A percentile compares a stretch with the other conserved stretches of the same genome.
These are phyloP conservation scores for Pissodes strobi DNA, from an alignment of 1,140 invertebrate genomes.

Conservation along the genomic window DNA sequence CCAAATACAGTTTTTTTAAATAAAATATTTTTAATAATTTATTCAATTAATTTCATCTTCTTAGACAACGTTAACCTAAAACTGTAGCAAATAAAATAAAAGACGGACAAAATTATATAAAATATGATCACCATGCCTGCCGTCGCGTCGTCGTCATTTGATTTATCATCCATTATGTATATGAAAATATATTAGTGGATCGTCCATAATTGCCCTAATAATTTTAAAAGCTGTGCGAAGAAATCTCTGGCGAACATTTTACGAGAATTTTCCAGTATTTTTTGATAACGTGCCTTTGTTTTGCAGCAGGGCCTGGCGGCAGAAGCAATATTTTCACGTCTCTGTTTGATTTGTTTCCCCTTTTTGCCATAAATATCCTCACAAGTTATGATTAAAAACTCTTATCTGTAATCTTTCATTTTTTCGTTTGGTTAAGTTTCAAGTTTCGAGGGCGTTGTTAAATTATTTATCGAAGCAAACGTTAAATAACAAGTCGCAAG, in stretches of 20 bases:
- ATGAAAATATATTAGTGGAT: slow-evolving; percentile 16
- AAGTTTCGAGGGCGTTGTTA: not conserved
- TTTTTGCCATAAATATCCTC: slow-evolving; percentile 27
- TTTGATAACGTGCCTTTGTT: slow-evolving; percentile 21
- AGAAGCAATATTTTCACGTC: slow-evolving; percentile 20
- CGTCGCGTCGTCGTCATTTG: not conserved
- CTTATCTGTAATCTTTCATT: slow-evolving; percentile 25
- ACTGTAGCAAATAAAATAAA: no score
- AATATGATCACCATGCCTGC: no score
- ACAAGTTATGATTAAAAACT: slow-evolving; percentile 30
- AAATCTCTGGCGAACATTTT: not conserved
- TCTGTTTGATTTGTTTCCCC: slow-evolving; percentile 26
- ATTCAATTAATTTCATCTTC: no score
- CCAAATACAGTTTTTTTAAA: no score
- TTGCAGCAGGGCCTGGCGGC: not conserved
- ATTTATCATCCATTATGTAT: slow-evolving; percentile 11
- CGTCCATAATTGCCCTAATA: slow-evolving; percentile 13
- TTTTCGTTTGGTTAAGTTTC: slow-evolving; percentile 13
- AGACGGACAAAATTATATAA: no score
- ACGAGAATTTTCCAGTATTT: slow-evolving; percentile 12
- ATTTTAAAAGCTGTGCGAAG: slow-evolving; percentile 10
- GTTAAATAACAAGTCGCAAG: no score
- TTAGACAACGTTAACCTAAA: no score
- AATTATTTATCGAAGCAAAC: not conserved
- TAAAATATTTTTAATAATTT: no score